Conservation (phyloP, 2,888 invertebrate species). For the Protophormia terraenovae region DNA sequence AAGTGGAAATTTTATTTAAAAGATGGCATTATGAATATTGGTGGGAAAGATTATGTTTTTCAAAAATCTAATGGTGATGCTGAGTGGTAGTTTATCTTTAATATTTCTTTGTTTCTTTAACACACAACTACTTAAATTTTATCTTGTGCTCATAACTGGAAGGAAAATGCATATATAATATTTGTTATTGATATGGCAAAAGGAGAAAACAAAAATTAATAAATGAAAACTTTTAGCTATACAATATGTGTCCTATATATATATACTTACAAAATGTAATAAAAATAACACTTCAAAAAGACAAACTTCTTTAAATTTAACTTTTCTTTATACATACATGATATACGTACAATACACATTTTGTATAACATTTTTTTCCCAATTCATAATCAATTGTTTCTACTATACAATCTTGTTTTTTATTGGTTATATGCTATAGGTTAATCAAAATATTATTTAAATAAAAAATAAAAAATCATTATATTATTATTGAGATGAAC, state of each 20-base stretch:
- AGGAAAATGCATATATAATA: slow-evolving; percentile 5
- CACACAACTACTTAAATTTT: slow-evolving; percentile 48
- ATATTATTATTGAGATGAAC: slow-evolving; percentile 18
- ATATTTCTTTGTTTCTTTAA: slow-evolving; percentile 1
- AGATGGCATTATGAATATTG: slow-evolving; percentile 99
- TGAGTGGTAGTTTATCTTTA: slow-evolving; percentile 90
- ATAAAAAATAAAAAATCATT: slow-evolving; percentile 16
- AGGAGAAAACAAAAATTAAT: slow-evolving; percentile 11
- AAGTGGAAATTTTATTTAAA: slow-evolving; percentile 99
- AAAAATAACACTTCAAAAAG: slow-evolving; percentile 18
- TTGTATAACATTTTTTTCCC: slow-evolving; percentile 22
- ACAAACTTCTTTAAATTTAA: slow-evolving; percentile 10
- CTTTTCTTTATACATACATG: slow-evolving; percentile 32
- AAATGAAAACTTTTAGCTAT: slow-evolving; percentile 8
- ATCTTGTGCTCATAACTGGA: slow-evolving; percentile 50
- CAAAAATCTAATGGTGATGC: slow-evolving; percentile 99
- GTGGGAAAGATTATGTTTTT: slow-evolving; percentile 98
- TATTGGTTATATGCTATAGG: slow-evolving; percentile 38
- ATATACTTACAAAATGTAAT: no score
- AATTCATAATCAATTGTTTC: slow-evolving; percentile 40
- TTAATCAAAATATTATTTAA: slow-evolving; percentile 21
- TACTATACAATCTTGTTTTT: slow-evolving; percentile 36
- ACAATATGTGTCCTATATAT: slow-evolving; percentile 19
- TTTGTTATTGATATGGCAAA: slow-evolving; percentile 24
- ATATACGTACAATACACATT: slow-evolving; percentile 42